Conservation (phyloP, 2,888 invertebrate genomes). For the Lacanobia wlatinum region DNA sequence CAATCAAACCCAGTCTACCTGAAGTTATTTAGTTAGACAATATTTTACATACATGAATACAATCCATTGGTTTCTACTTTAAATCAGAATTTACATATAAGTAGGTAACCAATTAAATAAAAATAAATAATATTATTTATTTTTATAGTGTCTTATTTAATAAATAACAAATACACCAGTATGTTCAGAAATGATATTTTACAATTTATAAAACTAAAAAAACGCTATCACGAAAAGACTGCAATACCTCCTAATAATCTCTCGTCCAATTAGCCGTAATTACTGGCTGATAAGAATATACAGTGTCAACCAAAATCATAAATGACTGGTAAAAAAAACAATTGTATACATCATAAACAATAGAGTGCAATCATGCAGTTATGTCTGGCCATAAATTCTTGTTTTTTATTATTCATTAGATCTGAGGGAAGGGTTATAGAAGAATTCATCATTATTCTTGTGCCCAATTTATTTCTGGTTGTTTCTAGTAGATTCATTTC, state of each 20-base stretch:
- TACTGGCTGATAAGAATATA: slow-evolving; percentile 6
- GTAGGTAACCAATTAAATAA: not conserved
- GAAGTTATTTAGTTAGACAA: not conserved
- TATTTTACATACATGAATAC: not conserved
- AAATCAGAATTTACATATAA: not conserved
- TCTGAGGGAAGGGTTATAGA: not conserved
- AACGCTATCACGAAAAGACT: not conserved
- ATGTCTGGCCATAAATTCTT: not conserved
- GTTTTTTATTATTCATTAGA: not conserved
- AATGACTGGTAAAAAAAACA: not conserved
- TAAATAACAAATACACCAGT: not conserved
- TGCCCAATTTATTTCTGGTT: not conserved
- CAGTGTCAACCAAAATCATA: not conserved
- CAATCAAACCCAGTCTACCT: not conserved
- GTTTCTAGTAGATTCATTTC: not conserved
- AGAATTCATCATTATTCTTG: not conserved
- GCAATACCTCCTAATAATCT: not conserved
- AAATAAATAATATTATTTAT: too few relatives aligned
- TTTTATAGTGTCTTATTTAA: not conserved
- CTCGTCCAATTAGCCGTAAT: not conserved
- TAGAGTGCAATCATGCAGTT: slow-evolving; percentile 9
- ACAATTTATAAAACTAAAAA: not conserved
- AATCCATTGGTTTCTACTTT: not conserved
- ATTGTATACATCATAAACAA: slow-evolving; percentile 13
- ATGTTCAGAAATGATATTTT: not conserved